Evolutionary conservation across 2,888 invertebrate genomes (phyloP).

Genomic region (Conus canariensis): DNA sequence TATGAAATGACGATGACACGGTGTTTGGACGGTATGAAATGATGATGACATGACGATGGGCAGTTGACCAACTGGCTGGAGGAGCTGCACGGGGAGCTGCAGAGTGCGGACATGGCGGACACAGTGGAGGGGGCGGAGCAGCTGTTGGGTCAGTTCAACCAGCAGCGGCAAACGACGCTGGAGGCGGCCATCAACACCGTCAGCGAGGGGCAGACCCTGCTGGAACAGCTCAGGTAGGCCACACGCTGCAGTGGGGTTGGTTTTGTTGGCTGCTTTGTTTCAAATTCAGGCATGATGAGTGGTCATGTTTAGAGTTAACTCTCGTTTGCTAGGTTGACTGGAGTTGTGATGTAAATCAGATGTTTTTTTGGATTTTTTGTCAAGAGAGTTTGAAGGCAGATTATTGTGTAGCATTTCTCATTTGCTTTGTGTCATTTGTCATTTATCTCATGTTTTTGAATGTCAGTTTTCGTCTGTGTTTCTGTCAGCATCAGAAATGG

Average conservation of each 20-base stretch:
- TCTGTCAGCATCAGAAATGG: too few relatives aligned
- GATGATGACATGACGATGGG: too few relatives aligned
- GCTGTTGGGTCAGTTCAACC: constrained; percentile 92
- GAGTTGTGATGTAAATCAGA: neutral
- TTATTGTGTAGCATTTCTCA: too few relatives aligned
- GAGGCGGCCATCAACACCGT: constrained; percentile 94
- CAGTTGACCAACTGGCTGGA: constrained; percentile 93
- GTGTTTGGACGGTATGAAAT: too few relatives aligned
- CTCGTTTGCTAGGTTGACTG: neutral
- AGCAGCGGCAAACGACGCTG: constrained; percentile 84
- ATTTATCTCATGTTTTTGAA: too few relatives aligned
- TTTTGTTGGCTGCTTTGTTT: neutral
- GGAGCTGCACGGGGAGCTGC: constrained; percentile 89
- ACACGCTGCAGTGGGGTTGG: neutral
- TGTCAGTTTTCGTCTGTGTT: too few relatives aligned
- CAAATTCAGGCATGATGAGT: neutral
- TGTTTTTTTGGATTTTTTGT: neutral
- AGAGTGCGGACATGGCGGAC: constrained; percentile 80
- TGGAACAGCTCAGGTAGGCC: constrained; percentile 75
- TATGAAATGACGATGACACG: too few relatives aligned
- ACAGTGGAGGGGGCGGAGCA: constrained; percentile 92
- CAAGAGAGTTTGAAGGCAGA: too few relatives aligned
- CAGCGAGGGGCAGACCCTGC: constrained; percentile 83
- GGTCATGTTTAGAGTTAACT: neutral
- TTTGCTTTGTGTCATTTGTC: too few relatives aligned